Evolutionary conservation across 2,888 invertebrate species (phyloP).

Genomic region (Drosophila differens): DNA sequence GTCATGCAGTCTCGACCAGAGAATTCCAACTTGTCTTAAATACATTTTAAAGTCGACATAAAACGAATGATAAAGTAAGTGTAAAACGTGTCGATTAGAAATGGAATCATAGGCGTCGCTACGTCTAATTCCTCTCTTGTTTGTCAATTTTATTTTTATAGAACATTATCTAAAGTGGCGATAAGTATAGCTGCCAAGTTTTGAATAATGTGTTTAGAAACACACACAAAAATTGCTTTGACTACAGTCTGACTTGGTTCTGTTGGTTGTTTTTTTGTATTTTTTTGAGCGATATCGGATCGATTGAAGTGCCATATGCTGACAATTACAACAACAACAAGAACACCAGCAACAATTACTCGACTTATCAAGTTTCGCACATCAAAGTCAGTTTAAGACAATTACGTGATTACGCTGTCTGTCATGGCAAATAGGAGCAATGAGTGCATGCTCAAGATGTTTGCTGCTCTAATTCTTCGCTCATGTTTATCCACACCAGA

Average conservation of each 20-base stretch:
- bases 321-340: slow-evolving; percentile 6
- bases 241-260: slow-evolving; percentile 10
- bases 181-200: slow-evolving; percentile 11
- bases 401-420: slow-evolving; percentile 39
- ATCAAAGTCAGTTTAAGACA: slow-evolving; percentile 16
- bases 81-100: neutral
- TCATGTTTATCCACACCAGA: neutral
- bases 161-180: slow-evolving; percentile 5
- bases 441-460: slow-evolving; percentile 14
- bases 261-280: neutral
- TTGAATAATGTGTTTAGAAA: slow-evolving; percentile 2
- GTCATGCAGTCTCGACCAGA: neutral
- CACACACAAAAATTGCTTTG: neutral
- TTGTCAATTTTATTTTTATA: slow-evolving; percentile 7
- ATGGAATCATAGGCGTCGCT: slow-evolving; percentile 6
- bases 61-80: neutral
- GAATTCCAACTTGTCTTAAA: neutral
- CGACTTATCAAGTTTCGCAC: slow-evolving; percentile 17
- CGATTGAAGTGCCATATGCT: slow-evolving; percentile 30
- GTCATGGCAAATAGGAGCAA: slow-evolving; percentile 17
- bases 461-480: slow-evolving; percentile 18
- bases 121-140: slow-evolving; percentile 13
- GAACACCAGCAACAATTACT: slow-evolving; percentile 1
- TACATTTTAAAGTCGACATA: neutral
- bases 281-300: neutral